Evolutionary conservation across 2,888 invertebrate genomes (phyloP), one percentile per base, ranked within the genome.

Genomic region (Liodrosophila aerea): DNA sequence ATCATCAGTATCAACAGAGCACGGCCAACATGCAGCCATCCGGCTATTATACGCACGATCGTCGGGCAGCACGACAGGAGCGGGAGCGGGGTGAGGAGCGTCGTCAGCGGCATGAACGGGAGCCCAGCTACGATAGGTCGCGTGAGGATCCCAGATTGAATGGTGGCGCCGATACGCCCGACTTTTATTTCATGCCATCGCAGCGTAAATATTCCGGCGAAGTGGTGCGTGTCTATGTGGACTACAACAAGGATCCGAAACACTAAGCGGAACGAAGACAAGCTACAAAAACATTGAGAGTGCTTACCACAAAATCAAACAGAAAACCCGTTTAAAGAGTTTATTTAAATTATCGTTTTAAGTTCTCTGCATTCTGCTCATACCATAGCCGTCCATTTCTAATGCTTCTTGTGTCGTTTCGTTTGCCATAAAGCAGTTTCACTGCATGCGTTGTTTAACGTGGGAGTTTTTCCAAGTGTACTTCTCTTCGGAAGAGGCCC

Each of bases 161-260:
- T 57, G 88, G 88, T 12, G 90, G 90, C 16, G 85, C 89, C 1
- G 90, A 90, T 74, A 90, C 90, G 45, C 90, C 97, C 0, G 97
- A 97, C 91, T 97, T 97, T 91, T 97, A 97, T 91, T 97, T 97
- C 90, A 97, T 97, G 97, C 97, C 97, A 40, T 96, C 96, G 64
- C 97, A 97, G 88, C 91, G 97, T 67, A 97, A 97, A 90, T 97
- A 97, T 90, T 96, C 97, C 85, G 97, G 97, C 76, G 97, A 97
- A 92, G 94, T 95, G 27, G 95, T 96, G 51, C 91, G 95, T 77
- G 95, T 96, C 34, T 96, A 94, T 88, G 95, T 96, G 30, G 95
- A 95, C 88, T 95, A 95, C 87, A 94, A 94, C 87, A 94, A 94
- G 88, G 92, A 93, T 83, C 92, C 92, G 52, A 93, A 93, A 88